These are phyloP conservation scores for Equus przewalskii DNA, from an alignment of 2,113 vertebrate species.

Conservation along the genomic window DNA sequence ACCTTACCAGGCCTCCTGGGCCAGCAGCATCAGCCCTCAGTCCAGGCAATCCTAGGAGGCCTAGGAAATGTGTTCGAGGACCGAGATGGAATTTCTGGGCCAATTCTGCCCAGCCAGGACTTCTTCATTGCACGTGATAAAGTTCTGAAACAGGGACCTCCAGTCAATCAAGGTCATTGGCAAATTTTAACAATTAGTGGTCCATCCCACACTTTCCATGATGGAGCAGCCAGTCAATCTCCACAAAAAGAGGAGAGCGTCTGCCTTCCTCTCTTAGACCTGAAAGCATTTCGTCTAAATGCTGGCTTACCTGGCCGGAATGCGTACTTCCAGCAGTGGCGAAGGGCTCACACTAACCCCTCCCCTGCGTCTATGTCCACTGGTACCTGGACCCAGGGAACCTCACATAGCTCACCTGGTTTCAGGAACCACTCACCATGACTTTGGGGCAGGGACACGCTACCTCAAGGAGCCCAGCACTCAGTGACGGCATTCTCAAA, in stretches of 20 bases:
- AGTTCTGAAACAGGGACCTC: neutral
- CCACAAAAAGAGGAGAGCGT: neutral
- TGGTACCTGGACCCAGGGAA: neutral
- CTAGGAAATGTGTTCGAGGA: neutral
- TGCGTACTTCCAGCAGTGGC: neutral
- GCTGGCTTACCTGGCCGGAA: neutral
- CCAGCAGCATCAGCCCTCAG: neutral
- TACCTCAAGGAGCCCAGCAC: neutral
- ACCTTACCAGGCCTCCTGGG: neutral
- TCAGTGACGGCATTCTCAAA: neutral
- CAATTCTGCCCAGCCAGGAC: neutral
- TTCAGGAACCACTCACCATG: neutral
- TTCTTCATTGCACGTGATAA: neutral
- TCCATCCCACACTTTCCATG: neutral
- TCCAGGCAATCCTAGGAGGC: neutral
- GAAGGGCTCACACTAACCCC: neutral
- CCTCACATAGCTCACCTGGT: neutral
- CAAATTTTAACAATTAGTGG: neutral
- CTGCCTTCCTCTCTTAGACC: neutral
- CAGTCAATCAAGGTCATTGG: neutral
- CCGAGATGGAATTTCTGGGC: neutral
- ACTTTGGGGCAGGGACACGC: neutral
- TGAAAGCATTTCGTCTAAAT: conserved; percentile 22
- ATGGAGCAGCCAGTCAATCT: neutral
- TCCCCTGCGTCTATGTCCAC: neutral